Base-by-base conservation (phyloP, 1,140 invertebrate genomes). In the Hydropsyche tenuis region DNA sequence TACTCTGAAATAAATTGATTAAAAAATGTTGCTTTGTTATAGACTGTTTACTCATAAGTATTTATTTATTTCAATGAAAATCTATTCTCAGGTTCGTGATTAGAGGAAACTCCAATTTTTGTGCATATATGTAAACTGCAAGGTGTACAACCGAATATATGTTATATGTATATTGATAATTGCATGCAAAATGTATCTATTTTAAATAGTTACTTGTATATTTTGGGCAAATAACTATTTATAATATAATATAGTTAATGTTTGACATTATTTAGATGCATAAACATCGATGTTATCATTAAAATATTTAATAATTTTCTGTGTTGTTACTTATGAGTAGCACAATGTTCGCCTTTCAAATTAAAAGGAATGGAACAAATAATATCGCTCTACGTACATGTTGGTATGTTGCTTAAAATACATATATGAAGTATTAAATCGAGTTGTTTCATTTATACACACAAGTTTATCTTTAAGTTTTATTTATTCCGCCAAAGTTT, bases 271-370 rank as follows among this genome's bases (percentile, higher is more conserved):
- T 77, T 74, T 71, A 72, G 73, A 74, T 72, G 64, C 69, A 69
- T 74, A 77, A 68, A 27, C 64, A 60, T 68, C 72, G 20, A 56
- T 68, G 72, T 73, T 73, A 69, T 53, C 53, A 53, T 68, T 73
- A 46, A 69, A 72, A 75, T 51, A 75, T 73, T 73, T 64, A 70
- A 60, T 60, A 51, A 60, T 74, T 70, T 74, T 79, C 80, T 81
- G 81, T 82, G 82, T 81, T 82, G 82, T 84, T 84, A 85, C 84
- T 85, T 84, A 85, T 83, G 82, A 83, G 82, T 84, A 84, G 81
- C 81, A 82, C 81, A 18, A 7, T 18, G 9, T 18, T 18, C 48
- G 20, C 6, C 20, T 16, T 53, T 53, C n/a, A n/a, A 46, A 46
- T 46, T 20, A 53, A 1, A 53, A 53, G 16, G 48, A 18, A 16